Percentiles rank a stretch among this genome's conserved stretches.
phyloP scores from a whole-genome alignment of 2,113 vertebrate genomes.

The Aleadryas rufinucha region DNA sequence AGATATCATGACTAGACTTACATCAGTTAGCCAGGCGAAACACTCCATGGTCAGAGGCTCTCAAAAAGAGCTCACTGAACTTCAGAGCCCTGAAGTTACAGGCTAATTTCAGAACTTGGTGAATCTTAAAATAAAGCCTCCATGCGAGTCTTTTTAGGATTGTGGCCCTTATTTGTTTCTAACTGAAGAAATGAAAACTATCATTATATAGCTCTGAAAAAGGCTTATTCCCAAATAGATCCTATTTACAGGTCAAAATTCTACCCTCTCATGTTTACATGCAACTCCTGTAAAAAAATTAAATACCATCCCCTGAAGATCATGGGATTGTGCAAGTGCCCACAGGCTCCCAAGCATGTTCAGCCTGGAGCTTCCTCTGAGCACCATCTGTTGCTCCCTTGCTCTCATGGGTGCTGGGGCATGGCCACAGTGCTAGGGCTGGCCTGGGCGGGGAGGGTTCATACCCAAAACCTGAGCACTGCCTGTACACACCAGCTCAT shows the following conservation, averaged over 20 bases:
- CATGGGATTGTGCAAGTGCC: neutral
- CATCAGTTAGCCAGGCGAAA: neutral
- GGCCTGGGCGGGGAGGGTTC: neutral
- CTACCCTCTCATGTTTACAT: constrained; percentile 5
- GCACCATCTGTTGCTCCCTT: neutral
- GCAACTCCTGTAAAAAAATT: neutral
- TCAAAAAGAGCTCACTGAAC: neutral
- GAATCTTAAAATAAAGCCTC: constrained; percentile 39
- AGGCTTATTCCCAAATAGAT: constrained; percentile 24
- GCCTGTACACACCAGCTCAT: rapidly evolving
- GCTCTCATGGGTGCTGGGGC: rapidly evolving
- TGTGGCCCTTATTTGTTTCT: neutral
- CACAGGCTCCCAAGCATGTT: neutral
- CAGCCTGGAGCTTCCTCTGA: neutral
- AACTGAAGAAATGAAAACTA: constrained; percentile 43
- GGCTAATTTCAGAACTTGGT: constrained; percentile 28
- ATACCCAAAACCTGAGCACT: neutral
- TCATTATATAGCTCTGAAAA: constrained; percentile 26
- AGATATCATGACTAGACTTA: neutral
- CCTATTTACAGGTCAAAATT: constrained; percentile 15
- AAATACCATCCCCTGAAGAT: neutral
- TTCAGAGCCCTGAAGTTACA: constrained; percentile 4
- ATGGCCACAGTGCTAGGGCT: rapidly evolving
- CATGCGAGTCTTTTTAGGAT: neutral
- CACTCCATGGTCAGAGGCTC: neutral